phyloP scores from a whole-genome alignment of 2,113 vertebrate genomes.

The Phalacrocorax carbo region DNA sequence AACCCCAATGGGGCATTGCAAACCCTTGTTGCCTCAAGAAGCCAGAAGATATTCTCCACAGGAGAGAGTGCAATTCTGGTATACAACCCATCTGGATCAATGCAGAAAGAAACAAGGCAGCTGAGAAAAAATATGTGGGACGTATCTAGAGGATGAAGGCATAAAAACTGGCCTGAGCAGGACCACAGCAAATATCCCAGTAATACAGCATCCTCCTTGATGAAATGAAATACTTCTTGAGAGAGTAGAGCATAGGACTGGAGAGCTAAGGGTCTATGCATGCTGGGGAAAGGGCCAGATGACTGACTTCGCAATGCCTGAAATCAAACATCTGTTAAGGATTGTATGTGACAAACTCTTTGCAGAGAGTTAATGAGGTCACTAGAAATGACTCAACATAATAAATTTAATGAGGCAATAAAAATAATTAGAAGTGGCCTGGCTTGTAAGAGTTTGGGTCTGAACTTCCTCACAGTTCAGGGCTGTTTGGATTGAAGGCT shows the following conservation, averaged over 20 bases:
- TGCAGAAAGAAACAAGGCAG: slow-evolving; percentile 2
- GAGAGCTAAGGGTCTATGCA: not conserved
- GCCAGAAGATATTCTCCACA: slow-evolving; percentile 26
- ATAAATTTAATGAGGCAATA: slow-evolving; percentile 61
- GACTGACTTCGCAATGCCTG: not conserved
- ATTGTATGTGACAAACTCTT: slow-evolving; percentile 46
- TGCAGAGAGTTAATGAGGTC: slow-evolving; percentile 47
- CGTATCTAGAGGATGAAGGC: not conserved
- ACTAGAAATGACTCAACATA: slow-evolving; percentile 24
- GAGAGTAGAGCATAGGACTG: not conserved
- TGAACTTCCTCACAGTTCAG: slow-evolving; percentile 19
- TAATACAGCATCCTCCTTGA: not conserved
- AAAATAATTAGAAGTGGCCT: slow-evolving; percentile 48
- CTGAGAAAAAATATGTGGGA: slow-evolving; percentile 17
- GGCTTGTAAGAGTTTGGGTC: not conserved
- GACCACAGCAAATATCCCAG: not conserved
- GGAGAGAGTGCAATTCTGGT: not conserved
- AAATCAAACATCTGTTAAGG: slow-evolving; percentile 61
- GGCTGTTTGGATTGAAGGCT: not conserved
- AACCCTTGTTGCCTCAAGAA: not conserved
- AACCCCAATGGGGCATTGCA: not conserved
- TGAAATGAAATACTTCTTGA: not conserved
- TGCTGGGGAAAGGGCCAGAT: not conserved
- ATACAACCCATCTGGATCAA: slow-evolving; percentile 14
- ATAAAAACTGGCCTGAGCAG: not conserved